Evolutionary conservation across 64 coral and sea anemone species (phyloP).

Genomic region (Montipora capricornis): DNA sequence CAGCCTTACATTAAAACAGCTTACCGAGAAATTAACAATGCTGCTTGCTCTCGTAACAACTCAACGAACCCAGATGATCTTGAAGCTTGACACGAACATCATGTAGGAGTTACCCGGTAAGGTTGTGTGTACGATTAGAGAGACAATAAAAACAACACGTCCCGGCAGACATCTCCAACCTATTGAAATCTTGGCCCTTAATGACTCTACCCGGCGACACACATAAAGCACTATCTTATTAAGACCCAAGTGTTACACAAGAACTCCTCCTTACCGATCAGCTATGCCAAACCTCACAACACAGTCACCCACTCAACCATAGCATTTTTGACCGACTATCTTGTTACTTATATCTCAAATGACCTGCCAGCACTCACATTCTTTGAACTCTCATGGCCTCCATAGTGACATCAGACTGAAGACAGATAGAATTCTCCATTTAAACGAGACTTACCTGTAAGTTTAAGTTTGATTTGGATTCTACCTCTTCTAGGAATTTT

Average conservation of each 20-base stretch:
- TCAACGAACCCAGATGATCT: neutral
- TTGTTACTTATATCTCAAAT: too few species aligned
- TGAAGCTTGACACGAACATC: neutral
- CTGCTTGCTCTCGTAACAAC: neutral
- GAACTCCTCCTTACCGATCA: neutral
- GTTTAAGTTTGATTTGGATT: too few species aligned
- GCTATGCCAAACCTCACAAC: neutral
- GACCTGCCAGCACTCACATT: too few species aligned
- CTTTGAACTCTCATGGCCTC: too few species aligned
- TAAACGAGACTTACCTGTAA: too few species aligned
- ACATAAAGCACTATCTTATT: neutral
- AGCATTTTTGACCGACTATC: neutral
- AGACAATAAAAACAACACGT: neutral
- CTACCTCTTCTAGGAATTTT: too few species aligned
- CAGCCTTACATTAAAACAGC: neutral
- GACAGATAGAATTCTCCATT: too few species aligned
- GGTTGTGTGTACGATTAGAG: too few species aligned
- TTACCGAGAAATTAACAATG: neutral
- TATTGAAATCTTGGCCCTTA: conserved; percentile 1
- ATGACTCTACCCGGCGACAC: neutral
- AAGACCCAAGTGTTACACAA: neutral
- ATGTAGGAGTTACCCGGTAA: neutral
- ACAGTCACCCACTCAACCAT: neutral
- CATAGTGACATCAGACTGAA: too few species aligned
- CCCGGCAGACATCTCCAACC: neutral